Evolutionary conservation across 2,888 invertebrate genomes (phyloP).

Genomic region (Hemistola chrysoprasaria): DNA sequence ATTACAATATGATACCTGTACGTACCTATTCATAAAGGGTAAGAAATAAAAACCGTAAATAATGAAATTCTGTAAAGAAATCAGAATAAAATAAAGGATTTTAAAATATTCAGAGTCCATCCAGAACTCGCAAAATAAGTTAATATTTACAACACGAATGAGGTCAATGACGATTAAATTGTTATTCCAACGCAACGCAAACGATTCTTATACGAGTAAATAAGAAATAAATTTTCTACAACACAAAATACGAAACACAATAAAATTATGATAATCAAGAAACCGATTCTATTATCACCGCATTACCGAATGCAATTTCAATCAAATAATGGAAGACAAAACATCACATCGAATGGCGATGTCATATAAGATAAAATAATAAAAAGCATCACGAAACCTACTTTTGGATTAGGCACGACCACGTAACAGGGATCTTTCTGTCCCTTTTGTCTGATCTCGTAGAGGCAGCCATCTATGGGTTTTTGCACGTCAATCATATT

Average conservation of each 20-base stretch:
- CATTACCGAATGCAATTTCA: background rate
- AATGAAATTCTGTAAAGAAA: too few species aligned
- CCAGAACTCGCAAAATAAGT: too few species aligned
- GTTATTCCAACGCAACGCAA: too few species aligned
- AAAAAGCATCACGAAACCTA: constrained; percentile 68
- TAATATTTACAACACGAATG: too few species aligned
- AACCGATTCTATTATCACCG: background rate
- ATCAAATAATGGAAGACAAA: background rate
- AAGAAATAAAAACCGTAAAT: too few species aligned
- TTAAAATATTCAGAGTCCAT: too few species aligned
- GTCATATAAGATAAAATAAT: constrained; percentile 15
- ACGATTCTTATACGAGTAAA: too few species aligned
- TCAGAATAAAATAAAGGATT: too few species aligned
- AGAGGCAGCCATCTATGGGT: constrained; percentile 81
- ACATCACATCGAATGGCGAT: background rate
- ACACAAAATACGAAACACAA: background rate
- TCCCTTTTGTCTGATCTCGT: constrained; percentile 86
- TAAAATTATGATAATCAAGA: background rate
- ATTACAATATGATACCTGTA: too few species aligned
- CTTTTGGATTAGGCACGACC: constrained; percentile 86
- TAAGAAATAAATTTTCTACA: too few species aligned
- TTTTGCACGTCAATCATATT: constrained; percentile 73
- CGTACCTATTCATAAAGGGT: too few species aligned
- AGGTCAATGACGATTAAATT: too few species aligned
- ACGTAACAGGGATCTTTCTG: constrained; percentile 85